Evolutionary conservation across 2,113 vertebrate species (phyloP), one percentile per base, ranked within the genome.

Genomic region (Archocentrus centrarchus): DNA sequence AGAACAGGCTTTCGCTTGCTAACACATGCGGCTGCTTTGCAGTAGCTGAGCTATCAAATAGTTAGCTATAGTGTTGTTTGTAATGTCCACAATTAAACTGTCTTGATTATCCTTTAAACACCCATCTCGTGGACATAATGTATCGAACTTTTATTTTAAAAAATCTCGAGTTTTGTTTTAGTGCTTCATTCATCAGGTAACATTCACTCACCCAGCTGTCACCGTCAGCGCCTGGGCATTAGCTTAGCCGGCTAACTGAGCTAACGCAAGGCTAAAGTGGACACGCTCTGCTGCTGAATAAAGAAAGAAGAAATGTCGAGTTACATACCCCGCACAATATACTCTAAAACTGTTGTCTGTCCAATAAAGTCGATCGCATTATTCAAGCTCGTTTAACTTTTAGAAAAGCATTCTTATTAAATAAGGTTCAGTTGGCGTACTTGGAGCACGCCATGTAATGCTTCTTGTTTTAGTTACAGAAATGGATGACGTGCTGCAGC

Each of bases 381-480:
- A 91, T 96, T 94, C 53, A 59, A n/a, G n/a, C 59, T 58, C 76
- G 22, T 57, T 76, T 17, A 87, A 93, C 85, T 88, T 84, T 85
- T 66, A 91, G 73, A 85, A 59, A 75, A 63, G 11, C 83, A 91
- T 92, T 89, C 61, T 91, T 70, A 75, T 78, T 86, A 62, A 55
- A 62, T 39, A 18, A 75, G 53, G 76, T 83, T 62, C 81, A 88
- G 91, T 91, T 89, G 84, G 79, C 82, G 89, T 90, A 93, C 92
- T 92, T 90, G 61, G 88, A 94, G 95, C 95, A 96, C 95, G 93
- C 95, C 94, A 94, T 77, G 81, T 32, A 41, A 35, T 44, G 27
- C 63, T 70, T 89, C 88, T 83, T 88, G 20, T 60, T 80, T 68
- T 11, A 59, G 59, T 39, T 37, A 58, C n/a, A 6, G 14, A 13